Evolutionary conservation across 2,113 vertebrate genomes (phyloP).

Genomic region (Rhizomys pruinosus): DNA sequence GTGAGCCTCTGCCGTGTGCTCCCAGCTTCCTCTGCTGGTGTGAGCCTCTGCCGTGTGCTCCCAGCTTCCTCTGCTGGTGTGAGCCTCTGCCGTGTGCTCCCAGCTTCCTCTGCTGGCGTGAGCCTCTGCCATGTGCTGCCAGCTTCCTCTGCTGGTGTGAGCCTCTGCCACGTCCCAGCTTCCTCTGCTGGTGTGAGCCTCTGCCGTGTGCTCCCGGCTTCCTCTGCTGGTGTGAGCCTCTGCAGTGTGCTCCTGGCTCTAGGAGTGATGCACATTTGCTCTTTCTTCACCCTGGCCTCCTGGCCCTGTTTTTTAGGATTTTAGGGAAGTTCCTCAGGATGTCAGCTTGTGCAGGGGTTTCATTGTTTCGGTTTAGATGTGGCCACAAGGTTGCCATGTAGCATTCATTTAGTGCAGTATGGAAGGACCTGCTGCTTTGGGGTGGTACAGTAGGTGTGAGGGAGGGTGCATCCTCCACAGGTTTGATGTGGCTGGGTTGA

Average conservation of each 20-base stretch:
- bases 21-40: too few relatives aligned
- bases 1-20: too few relatives aligned
- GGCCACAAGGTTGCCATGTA: neutral
- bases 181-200: too few relatives aligned
- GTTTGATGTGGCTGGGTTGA: neutral
- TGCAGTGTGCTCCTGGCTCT: accelerated
- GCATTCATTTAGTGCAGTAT: neutral
- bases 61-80: too few relatives aligned
- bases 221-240: neutral
- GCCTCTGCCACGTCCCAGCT: too few relatives aligned
- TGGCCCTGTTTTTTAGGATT: neutral
- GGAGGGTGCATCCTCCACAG: neutral
- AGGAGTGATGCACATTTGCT: neutral
- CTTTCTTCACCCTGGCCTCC: neutral
- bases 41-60: too few relatives aligned
- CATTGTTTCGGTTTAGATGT: neutral
- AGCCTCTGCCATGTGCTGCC: too few relatives aligned
- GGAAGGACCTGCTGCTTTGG: neutral
- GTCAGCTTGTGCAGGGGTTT: neutral
- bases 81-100: too few relatives aligned
- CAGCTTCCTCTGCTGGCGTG: too few relatives aligned
- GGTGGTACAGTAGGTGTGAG: neutral
- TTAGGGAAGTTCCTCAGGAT: neutral
- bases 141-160: too few relatives aligned
- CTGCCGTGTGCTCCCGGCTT: too few relatives aligned